Evolutionary conservation across 2,797 vertebrate genomes (phyloP).

Genomic region (Pteropus rufus): DNA sequence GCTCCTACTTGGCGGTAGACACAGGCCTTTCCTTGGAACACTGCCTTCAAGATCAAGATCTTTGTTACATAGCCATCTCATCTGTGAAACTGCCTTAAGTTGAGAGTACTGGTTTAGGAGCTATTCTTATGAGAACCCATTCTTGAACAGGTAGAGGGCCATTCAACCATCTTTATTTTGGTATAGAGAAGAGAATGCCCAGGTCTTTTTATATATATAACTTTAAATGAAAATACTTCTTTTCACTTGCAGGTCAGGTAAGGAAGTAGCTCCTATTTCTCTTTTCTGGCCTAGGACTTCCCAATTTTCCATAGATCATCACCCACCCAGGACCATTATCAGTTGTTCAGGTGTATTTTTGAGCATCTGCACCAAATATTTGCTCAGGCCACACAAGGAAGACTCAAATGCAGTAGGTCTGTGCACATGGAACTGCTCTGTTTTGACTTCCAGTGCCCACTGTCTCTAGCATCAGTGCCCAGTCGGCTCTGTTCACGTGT

Average conservation of each 20-base stretch:
- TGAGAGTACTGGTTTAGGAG: neutral
- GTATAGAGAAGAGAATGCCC: neutral
- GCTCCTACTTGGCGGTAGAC: neutral
- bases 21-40: neutral
- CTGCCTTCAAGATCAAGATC: neutral
- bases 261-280: neutral
- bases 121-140: neutral
- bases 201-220: neutral
- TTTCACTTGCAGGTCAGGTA: neutral
- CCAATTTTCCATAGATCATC: neutral
- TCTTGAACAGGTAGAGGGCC: neutral
- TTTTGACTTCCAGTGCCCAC: neutral
- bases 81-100: neutral
- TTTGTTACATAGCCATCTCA: neutral
- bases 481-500: neutral
- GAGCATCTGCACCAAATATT: neutral
- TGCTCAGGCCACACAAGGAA: neutral
- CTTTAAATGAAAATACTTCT: neutral
- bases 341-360: neutral
- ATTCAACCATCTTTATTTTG: neutral
- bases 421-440: neutral
- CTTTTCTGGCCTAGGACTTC: neutral
- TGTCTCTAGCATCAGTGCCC: neutral
- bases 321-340: neutral
- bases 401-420: neutral